A percentile compares a stretch with the other conserved stretches of the same genome.
These are phyloP conservation scores for Fragum whitleyi DNA, from an alignment of 2,888 invertebrate genomes.

Conservation along the genomic window DNA sequence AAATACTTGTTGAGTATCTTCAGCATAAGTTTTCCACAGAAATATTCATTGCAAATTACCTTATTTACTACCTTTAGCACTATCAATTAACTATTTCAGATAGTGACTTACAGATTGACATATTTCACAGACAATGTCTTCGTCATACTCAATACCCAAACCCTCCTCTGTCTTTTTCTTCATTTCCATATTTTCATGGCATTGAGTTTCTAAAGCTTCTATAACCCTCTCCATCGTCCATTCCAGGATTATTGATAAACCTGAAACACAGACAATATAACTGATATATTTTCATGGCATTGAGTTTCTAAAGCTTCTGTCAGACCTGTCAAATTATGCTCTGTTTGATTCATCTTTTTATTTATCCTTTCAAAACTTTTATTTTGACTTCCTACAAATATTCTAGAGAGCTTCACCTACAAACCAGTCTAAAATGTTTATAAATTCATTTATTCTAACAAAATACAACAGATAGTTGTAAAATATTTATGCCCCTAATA, in stretches of 20 bases:
- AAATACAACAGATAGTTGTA: no score
- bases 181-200: conserved; percentile 84
- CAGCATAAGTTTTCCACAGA: no score
- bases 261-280: conserved; percentile 77
- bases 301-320: conserved; percentile 95
- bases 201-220: conserved; percentile 93
- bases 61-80: no score
- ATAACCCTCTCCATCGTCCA: conserved; percentile 96
- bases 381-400: no score
- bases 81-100: background rate
- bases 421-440: no score
- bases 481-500: no score
- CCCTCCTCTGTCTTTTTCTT: conserved; percentile 84
- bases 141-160: conserved; percentile 97
- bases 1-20: no score
- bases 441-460: no score
- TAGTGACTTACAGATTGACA: conserved; percentile 93
- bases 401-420: no score
- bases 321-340: background rate
- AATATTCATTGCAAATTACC: no score
- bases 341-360: background rate
- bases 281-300: conserved; percentile 84
- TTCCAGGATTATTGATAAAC: conserved; percentile 91
- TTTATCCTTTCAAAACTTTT: background rate
- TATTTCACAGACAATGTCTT: conserved; percentile 99